Evolutionary conservation across 2,797 vertebrate genomes (phyloP), one percentile per base, ranked within the genome.

Genomic region (Crenuchus spilurus): DNA sequence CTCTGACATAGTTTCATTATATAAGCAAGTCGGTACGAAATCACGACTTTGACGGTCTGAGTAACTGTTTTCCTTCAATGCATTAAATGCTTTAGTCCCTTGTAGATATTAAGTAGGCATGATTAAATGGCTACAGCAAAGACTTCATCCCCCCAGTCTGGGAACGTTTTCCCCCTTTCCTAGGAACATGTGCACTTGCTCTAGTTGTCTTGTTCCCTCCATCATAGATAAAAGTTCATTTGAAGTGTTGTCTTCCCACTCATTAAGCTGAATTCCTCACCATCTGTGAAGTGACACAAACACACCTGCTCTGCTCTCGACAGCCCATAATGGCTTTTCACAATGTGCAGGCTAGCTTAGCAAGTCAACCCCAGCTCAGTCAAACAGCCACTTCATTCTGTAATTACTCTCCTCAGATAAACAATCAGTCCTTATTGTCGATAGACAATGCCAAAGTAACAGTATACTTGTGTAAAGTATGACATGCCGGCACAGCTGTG

Each of bases 291-390:
- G 85, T 83, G 88, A 87, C 65, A 74, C 82, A 86, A 87, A 91
- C 91, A 90, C 91, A 92, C 92, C 93, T 92, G 92, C 90, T 88
- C 86, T 85, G 84, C 85, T 85, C 89, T 85, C 84, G 79, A 88
- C 85, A 77, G 82, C 35, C 74, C 51, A 84, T 91, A 92, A 92
- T 88, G 88, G 87, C 87, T 91, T 92, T 92, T 90, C 91, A 89
- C 86, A 81, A 91, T 90, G 89, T 91, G 89, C 86, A 82, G 80
- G 80, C 79, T 86, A 85, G 82, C 87, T 87, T 84, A 20, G 49
- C 30, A 60, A 73, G 64, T 75, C 55, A 8, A 37, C 69, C 65
- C 35, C 62, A 61, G 64, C 67, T 55, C 61, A 49, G 64, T 28
- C 52, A 55, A 63, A 70, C 48, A 66, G 28, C 52, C 58, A 35